Evolutionary conservation across 2,797 vertebrate species (phyloP).

Genomic region (Triplophysa bombifrons): DNA sequence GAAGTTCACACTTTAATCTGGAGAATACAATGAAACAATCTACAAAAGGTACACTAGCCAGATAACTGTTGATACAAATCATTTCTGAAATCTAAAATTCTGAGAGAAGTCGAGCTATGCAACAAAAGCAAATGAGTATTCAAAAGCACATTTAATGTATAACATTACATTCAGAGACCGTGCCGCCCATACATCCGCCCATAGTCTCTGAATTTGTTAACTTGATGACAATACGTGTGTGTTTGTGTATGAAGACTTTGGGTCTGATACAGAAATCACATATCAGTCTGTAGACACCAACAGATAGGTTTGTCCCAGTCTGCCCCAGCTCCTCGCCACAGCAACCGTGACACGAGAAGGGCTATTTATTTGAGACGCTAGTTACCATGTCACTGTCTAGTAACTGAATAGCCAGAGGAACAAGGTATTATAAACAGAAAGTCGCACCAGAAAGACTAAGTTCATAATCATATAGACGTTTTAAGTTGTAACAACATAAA

Average conservation of each 20-base stretch:
- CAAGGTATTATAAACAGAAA: background rate
- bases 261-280: slow-evolving; percentile 8
- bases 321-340: slow-evolving; percentile 49
- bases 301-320: slow-evolving; percentile 38
- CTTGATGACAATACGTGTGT: background rate
- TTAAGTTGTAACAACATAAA: too few relatives aligned
- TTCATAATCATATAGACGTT: background rate
- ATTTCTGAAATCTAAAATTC: background rate
- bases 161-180: background rate
- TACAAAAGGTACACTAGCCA: background rate
- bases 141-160: background rate
- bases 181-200: background rate
- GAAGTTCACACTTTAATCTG: slow-evolving; percentile 9
- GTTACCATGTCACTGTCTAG: slow-evolving; percentile 51
- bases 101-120: background rate
- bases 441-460: background rate
- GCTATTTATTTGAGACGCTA: slow-evolving; percentile 66
- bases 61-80: background rate
- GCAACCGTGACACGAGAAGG: slow-evolving; percentile 54
- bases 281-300: slow-evolving; percentile 15
- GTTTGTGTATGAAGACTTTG: background rate
- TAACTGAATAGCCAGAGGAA: slow-evolving; percentile 66
- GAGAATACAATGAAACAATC: background rate
- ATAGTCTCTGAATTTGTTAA: background rate
- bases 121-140: background rate